Evolutionary conservation across 2,888 invertebrate genomes (phyloP).

Genomic region (Ypsolopha sequella): DNA sequence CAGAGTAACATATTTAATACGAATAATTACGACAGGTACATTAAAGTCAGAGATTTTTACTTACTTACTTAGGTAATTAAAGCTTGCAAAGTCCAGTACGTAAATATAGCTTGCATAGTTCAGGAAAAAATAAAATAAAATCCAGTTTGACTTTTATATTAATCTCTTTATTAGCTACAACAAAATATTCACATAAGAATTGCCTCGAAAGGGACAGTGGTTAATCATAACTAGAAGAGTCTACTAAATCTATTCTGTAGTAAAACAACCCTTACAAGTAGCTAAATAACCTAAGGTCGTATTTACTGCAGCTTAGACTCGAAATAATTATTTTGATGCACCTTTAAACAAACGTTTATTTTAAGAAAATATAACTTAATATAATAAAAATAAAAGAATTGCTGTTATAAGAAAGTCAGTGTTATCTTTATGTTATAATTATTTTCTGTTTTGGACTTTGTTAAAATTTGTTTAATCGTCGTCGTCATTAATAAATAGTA

Average conservation of each 20-base stretch:
- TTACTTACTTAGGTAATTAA: background rate
- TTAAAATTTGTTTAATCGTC: background rate
- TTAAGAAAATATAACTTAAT: background rate
- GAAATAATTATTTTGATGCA: background rate
- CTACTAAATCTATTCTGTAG: background rate
- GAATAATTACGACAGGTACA: background rate
- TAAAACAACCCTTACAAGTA: background rate
- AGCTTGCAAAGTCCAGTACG: too few relatives aligned
- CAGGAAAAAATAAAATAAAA: background rate
- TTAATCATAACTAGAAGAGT: background rate
- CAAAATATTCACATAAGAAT: slow-evolving; percentile 40
- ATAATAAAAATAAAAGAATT: background rate
- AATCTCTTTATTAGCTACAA: slow-evolving; percentile 66
- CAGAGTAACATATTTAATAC: background rate
- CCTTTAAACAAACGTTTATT: background rate
- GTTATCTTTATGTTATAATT: background rate
- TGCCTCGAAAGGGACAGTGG: slow-evolving; percentile 25
- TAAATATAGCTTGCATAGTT: too few relatives aligned
- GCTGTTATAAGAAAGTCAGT: background rate
- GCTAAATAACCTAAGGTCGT: background rate
- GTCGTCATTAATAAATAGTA: background rate
- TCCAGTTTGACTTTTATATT: slow-evolving; percentile 32
- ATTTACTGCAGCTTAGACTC: background rate
- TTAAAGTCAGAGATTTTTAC: background rate
- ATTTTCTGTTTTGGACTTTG: too few relatives aligned